These are phyloP conservation scores for Melinopterus prodromus DNA, from an alignment of 2,888 invertebrate genomes.

Conservation along the genomic window DNA sequence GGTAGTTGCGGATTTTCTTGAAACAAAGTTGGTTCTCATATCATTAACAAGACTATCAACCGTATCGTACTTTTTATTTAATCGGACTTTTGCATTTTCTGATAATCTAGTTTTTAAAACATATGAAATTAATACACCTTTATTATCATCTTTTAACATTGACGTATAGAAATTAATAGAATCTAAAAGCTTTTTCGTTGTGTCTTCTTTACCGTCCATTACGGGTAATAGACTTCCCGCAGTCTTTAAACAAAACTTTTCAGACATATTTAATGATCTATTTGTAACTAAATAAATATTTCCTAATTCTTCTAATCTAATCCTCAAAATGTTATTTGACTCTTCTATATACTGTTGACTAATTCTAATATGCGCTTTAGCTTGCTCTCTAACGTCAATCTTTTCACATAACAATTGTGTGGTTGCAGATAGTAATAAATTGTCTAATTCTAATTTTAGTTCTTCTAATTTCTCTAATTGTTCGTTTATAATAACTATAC, in stretches of 20 bases:
- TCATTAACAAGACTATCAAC: background rate
- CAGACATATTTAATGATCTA: no score
- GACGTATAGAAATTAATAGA: background rate
- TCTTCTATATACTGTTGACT: no score
- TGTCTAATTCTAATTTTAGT: no score
- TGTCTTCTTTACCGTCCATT: constrained; percentile 12
- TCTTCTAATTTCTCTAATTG: no score
- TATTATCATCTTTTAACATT: background rate
- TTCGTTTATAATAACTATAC: no score
- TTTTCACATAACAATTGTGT: no score
- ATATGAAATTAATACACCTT: background rate
- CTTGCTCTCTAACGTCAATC: no score
- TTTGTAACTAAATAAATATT: no score
- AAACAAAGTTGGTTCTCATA: background rate
- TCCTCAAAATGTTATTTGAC: no score
- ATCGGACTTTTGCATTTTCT: constrained; percentile 9
- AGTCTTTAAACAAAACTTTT: background rate
- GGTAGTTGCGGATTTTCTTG: background rate
- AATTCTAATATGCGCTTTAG: no score
- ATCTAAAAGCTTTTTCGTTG: constrained; percentile 5
- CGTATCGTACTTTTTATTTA: background rate
- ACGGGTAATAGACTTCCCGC: constrained; percentile 4
- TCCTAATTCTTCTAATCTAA: no score
- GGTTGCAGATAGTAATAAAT: no score
- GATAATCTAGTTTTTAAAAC: constrained; percentile 11